Conservation (phyloP, 2,797 vertebrate species). For the Lagocephalus sceleratus region DNA sequence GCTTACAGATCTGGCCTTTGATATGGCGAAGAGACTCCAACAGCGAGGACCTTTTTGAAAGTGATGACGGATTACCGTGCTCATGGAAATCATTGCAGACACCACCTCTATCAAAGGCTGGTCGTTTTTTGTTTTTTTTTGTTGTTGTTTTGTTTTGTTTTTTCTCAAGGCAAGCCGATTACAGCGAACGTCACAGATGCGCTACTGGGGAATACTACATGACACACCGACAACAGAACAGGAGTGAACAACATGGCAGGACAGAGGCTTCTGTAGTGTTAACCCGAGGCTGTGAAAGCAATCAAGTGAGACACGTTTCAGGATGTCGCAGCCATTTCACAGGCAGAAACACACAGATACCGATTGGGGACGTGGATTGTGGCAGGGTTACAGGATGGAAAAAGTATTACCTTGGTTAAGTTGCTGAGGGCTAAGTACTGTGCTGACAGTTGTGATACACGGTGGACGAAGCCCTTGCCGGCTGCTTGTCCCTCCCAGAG, state of each 20-base stretch:
- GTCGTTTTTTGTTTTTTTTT: too few relatives aligned
- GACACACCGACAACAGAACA: constrained; percentile 28
- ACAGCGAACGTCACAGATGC: constrained; percentile 23
- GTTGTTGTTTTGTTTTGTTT: constrained; percentile 4
- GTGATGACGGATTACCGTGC: constrained; percentile 18
- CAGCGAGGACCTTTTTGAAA: constrained; percentile 14
- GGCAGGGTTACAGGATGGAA: constrained; percentile 12
- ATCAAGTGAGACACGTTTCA: constrained; percentile 30
- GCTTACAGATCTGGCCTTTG: constrained; percentile 24
- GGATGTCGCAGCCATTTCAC: constrained; percentile 25
- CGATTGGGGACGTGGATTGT: constrained; percentile 1
- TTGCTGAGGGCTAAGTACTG: constrained; percentile 95
- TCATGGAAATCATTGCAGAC: constrained; percentile 29
- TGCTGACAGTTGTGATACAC: constrained; percentile 95
- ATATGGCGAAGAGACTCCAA: constrained; percentile 36
- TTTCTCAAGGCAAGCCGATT: constrained; percentile 15
- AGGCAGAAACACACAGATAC: constrained; percentile 27
- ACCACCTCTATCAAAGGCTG: not conserved
- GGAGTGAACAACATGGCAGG: constrained; percentile 15
- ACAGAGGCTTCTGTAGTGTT: constrained; percentile 18
- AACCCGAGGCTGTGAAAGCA: constrained; percentile 12
- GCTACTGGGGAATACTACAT: constrained; percentile 17
- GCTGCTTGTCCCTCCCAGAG: constrained; percentile 95
- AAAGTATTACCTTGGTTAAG: constrained; percentile 88
- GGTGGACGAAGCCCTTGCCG: constrained; percentile 94